phyloP scores from a whole-genome alignment of 2,888 invertebrate genomes.

The Alsophila aescularia region DNA sequence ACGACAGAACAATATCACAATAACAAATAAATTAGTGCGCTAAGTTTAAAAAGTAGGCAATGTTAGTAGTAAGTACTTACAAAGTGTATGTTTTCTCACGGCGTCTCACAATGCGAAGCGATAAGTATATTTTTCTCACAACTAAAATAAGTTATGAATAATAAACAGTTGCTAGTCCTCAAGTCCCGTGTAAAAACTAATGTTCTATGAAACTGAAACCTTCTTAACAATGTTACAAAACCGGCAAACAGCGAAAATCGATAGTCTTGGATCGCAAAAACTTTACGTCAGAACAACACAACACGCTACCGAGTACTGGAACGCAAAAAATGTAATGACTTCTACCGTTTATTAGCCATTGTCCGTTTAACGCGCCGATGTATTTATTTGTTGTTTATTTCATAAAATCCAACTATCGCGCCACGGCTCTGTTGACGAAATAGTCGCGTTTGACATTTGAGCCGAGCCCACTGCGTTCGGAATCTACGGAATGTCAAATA shows the following conservation, averaged over 20 bases:
- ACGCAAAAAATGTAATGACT: constrained; percentile 65
- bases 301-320: constrained; percentile 60
- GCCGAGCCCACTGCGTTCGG: constrained; percentile 88
- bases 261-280: constrained; percentile 70
- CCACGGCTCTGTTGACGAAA: constrained; percentile 84
- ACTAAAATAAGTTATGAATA: constrained; percentile 36
- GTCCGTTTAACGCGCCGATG: constrained; percentile 70
- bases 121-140: constrained; percentile 54
- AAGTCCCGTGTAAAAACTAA: constrained; percentile 36
- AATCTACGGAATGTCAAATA: constrained; percentile 88
- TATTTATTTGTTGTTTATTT: constrained; percentile 79
- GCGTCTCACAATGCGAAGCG: constrained; percentile 57
- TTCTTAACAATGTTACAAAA: constrained; percentile 72
- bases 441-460: constrained; percentile 88
- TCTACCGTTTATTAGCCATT: constrained; percentile 74
- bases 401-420: constrained; percentile 82
- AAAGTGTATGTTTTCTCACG: constrained; percentile 65
- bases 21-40: neutral
- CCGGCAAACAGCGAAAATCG: constrained; percentile 81
- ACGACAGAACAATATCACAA: neutral
- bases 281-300: constrained; percentile 61
- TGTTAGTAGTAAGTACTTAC: constrained; percentile 55
- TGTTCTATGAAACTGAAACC: constrained; percentile 61
- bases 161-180: constrained; percentile 25
- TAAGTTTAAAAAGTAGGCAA: constrained; percentile 9